A percentile compares a stretch with the other conserved stretches of the same genome.
Evolutionary conservation across 2,888 invertebrate genomes (phyloP).

Genomic region (Chaitophorus viminalis): DNA sequence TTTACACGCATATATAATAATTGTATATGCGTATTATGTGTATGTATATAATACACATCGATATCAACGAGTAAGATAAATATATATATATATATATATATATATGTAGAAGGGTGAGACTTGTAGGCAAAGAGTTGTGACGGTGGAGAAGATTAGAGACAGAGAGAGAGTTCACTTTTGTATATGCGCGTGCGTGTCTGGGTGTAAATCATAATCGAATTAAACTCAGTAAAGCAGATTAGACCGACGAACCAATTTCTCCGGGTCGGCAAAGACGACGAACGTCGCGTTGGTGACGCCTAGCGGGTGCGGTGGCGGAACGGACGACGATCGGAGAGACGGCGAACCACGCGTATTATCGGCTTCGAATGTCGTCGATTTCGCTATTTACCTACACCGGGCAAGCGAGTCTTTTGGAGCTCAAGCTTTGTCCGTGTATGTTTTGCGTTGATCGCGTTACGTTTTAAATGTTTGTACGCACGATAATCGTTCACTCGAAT

Average conservation of each 20-base stretch:
- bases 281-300: neutral
- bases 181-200: neutral
- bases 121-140: too few species aligned
- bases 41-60: neutral
- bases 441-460: too few species aligned
- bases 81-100: too few species aligned
- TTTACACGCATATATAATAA: neutral
- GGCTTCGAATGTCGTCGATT: neutral
- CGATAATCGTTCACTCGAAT: too few species aligned
- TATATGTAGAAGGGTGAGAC: too few species aligned
- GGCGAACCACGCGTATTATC: neutral
- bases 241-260: slow-evolving; percentile 51
- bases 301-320: too few species aligned
- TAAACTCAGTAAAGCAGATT: slow-evolving; percentile 48
- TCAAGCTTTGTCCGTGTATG: too few species aligned
- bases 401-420: too few species aligned
- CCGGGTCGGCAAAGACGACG: slow-evolving; percentile 36
- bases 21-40: neutral
- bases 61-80: slow-evolving; percentile 14
- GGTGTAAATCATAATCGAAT: slow-evolving; percentile 52
- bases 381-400: too few species aligned
- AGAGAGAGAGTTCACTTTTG: neutral
- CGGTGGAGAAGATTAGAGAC: neutral
- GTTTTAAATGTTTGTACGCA: too few species aligned
- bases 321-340: too few species aligned